phyloP scores from a whole-genome alignment of 2,888 invertebrate species.

The Sympetrum striolatum region DNA sequence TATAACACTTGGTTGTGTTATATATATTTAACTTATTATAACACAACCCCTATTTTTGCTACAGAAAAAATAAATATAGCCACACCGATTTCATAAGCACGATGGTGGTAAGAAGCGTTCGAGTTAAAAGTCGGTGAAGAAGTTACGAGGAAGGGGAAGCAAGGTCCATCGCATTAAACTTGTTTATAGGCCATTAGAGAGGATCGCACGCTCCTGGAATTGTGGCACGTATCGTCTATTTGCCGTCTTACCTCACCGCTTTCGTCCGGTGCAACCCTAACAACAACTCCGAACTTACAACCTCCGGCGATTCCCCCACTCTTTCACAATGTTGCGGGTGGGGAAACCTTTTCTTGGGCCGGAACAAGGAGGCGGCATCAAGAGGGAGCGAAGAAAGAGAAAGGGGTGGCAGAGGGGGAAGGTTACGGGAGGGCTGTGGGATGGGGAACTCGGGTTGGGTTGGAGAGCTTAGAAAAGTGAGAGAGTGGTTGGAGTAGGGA shows the following conservation, averaged over 20 bases:
- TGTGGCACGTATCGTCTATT: neutral
- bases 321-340: constrained; percentile 18
- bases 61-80: too few species aligned
- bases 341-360: neutral
- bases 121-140: neutral
- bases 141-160: neutral
- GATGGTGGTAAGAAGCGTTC: neutral
- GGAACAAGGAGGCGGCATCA: neutral
- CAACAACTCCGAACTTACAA: neutral
- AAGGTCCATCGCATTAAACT: neutral
- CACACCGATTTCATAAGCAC: too few species aligned
- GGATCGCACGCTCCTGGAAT: neutral
- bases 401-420: neutral
- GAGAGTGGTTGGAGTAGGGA: constrained; percentile 58
- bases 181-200: neutral
- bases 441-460: constrained; percentile 51
- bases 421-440: constrained; percentile 55
- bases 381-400: constrained; percentile 49
- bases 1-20: too few species aligned
- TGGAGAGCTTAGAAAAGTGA: constrained; percentile 53
- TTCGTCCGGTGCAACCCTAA: neutral
- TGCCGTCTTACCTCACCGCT: neutral
- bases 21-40: too few species aligned
- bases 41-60: too few species aligned
- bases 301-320: neutral